phyloP scores from a whole-genome alignment of 2,888 invertebrate genomes.

The Orchesellides sinensis region DNA sequence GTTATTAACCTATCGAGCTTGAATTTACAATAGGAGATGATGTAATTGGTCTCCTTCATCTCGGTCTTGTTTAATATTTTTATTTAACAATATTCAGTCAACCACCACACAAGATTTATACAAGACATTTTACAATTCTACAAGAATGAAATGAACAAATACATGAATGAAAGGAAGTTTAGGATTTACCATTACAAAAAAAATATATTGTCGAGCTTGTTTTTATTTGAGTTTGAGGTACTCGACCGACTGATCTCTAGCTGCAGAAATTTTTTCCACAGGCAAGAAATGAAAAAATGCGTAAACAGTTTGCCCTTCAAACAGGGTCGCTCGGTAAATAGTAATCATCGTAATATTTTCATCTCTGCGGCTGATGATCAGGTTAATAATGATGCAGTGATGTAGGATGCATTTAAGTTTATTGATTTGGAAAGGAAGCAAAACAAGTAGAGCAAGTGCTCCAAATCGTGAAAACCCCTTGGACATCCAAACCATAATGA shows the following conservation, averaged over 20 bases:
- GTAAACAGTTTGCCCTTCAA: slow-evolving; percentile 33
- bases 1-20: slow-evolving; percentile 50
- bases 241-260: slow-evolving; percentile 36
- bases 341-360: not conserved
- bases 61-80: no score
- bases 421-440: not conserved
- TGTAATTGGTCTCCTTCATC: slow-evolving; percentile 22
- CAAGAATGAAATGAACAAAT: no score
- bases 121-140: not conserved
- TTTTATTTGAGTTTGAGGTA: slow-evolving; percentile 37
- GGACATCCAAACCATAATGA: no score
- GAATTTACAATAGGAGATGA: not conserved
- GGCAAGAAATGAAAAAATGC: not conserved
- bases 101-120: slow-evolving; percentile 20
- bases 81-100: not conserved
- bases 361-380: not conserved
- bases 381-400: not conserved
- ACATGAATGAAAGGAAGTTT: not conserved
- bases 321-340: slow-evolving; percentile 11
- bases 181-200: not conserved
- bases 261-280: not conserved
- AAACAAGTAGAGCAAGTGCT: no score
- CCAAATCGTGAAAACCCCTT: no score
- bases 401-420: not conserved
- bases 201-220: not conserved